Conservation (phyloP, 2,797 vertebrate species). For the Cynodonichthys magdalenae region DNA sequence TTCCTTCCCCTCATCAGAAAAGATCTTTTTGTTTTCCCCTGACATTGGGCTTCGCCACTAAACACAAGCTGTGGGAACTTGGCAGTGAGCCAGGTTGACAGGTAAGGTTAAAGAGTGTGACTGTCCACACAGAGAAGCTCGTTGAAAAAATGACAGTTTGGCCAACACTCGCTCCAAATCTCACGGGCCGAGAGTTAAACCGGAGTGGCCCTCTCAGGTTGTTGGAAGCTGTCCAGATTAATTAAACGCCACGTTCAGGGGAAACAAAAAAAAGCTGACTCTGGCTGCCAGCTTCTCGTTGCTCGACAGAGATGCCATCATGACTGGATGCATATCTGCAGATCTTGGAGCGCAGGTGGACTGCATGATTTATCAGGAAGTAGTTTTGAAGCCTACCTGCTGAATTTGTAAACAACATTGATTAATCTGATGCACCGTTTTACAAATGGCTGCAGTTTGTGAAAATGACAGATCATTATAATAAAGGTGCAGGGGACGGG, state of each 20-base stretch:
- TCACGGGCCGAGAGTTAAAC: constrained; percentile 60
- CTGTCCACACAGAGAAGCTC: constrained; percentile 39
- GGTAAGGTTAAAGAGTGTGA: constrained; percentile 42
- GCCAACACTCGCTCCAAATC: constrained; percentile 49
- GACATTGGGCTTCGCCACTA: constrained; percentile 25
- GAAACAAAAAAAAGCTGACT: constrained; percentile 58
- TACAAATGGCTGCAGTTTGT: constrained; percentile 70
- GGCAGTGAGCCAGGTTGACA: constrained; percentile 42
- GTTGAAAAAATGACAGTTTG: constrained; percentile 62
- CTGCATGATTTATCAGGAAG: constrained; percentile 75
- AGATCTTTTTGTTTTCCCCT: constrained; percentile 19
- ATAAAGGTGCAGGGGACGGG: constrained; percentile 57
- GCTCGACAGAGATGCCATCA: constrained; percentile 51
- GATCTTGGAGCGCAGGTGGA: constrained; percentile 49
- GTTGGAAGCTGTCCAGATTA: constrained; percentile 79
- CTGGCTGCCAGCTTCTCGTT: constrained; percentile 24
- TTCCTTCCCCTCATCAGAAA: not conserved
- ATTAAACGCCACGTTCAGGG: constrained; percentile 69
- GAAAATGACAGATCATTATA: constrained; percentile 78
- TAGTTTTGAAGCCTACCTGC: constrained; percentile 70
- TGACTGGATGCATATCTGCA: constrained; percentile 51
- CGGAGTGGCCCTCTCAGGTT: constrained; percentile 56
- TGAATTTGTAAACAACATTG: constrained; percentile 80
- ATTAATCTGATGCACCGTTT: constrained; percentile 67
- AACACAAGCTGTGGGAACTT: constrained; percentile 43